These are phyloP conservation scores for Anarhynchus alexandrinus DNA, from an alignment of 2,113 vertebrate species.

Conservation along the genomic window DNA sequence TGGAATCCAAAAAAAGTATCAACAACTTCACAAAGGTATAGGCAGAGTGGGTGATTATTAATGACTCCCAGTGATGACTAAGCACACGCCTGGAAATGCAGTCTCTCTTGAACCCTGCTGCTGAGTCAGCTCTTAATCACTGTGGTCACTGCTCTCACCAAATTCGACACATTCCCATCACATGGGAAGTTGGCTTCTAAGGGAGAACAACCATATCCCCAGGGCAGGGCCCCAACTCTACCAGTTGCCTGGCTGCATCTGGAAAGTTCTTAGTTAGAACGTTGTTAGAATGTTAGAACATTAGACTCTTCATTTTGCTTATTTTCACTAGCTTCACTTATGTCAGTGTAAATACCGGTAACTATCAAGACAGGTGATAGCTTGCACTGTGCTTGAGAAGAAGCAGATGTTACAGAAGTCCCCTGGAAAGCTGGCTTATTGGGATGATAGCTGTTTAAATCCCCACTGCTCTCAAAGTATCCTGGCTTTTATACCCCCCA, in stretches of 20 bases:
- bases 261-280: neutral
- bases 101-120: neutral
- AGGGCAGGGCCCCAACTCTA: neutral
- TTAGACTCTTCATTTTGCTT: neutral
- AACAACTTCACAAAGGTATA: neutral
- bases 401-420: neutral
- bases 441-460: neutral
- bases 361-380: neutral
- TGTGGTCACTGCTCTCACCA: neutral
- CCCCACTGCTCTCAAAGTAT: neutral
- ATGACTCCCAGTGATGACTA: neutral
- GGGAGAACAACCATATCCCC: neutral
- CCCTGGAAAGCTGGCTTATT: neutral
- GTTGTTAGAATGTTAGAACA: too few relatives aligned
- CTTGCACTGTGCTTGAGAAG: neutral
- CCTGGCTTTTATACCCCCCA: neutral
- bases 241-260: neutral
- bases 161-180: neutral
- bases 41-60: neutral
- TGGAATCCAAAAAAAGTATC: neutral
- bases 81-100: neutral
- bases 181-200: neutral
- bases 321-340: neutral
- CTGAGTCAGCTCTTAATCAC: neutral
- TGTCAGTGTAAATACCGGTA: neutral